These are phyloP conservation scores for Polydrusus pterygomalis DNA, from an alignment of 2,888 invertebrate species.

Conservation along the genomic window DNA sequence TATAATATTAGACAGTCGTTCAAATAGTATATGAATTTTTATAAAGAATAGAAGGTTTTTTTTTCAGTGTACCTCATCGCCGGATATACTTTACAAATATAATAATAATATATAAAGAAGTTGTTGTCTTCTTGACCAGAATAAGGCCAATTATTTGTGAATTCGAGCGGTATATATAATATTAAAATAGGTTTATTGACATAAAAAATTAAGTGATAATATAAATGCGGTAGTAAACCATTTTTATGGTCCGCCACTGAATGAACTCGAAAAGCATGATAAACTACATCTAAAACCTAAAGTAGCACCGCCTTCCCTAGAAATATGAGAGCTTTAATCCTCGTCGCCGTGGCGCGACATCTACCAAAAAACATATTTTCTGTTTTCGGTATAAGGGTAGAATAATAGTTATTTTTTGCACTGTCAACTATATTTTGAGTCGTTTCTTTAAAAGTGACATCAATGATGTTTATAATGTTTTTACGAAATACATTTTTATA, in stretches of 20 bases:
- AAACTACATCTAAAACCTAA: conserved; percentile 34
- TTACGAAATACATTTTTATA: conserved; percentile 25
- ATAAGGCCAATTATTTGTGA: too few species aligned
- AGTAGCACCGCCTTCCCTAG: conserved; percentile 25
- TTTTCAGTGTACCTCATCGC: too few species aligned
- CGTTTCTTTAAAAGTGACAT: conserved; percentile 7
- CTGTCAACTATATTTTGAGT: conserved; percentile 24
- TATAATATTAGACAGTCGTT: too few species aligned
- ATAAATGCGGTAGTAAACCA: neutral
- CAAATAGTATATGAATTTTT: too few species aligned
- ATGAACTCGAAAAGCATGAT: conserved; percentile 21
- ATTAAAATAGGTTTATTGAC: too few species aligned
- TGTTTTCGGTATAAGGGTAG: conserved; percentile 29
- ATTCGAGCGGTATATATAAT: too few species aligned
- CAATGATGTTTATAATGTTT: conserved; percentile 23
- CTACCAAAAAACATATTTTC: conserved; percentile 41
- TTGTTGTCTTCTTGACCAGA: too few species aligned
- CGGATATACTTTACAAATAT: too few species aligned
- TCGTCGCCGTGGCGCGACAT: conserved; percentile 37
- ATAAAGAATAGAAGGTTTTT: too few species aligned
- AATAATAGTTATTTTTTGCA: conserved; percentile 47
- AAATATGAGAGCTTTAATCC: conserved; percentile 39
- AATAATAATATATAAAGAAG: too few species aligned
- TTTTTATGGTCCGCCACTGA: conserved; percentile 5
- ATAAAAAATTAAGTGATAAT: too few species aligned